Base-by-base conservation (phyloP, 2,113 vertebrate species). In the Alligator mississippiensis region DNA sequence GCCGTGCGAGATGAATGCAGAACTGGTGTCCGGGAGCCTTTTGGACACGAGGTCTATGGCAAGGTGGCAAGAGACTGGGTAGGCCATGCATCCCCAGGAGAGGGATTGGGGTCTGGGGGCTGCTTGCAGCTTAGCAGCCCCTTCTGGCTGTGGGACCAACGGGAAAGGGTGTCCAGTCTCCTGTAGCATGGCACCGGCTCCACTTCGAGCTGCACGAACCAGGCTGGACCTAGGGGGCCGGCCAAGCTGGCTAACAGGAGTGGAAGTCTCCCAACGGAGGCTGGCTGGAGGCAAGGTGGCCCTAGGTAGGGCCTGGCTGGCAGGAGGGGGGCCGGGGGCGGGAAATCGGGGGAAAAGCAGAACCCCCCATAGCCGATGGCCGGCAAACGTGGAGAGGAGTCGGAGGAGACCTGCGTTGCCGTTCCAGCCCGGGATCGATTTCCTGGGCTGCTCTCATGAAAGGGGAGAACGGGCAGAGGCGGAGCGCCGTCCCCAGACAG, bases 401-500 rank as follows among this genome's bases (percentile, higher is more conserved):
- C 15, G 82, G 79, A 82, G 66, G 63, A 89, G 19, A 17, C 61
- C 15, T 82, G 0, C 0, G 22, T 61, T 60, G 30, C 22, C n/a
- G 5, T 70, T 83, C 55, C 84, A 90, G 24, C 0, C 1, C 38
- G 66, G 80, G 85, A 25, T 87, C 88, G 30, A 28, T 80, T 90
- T 93, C 63, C 76, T 82, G 70, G 70, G 9, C 59, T 60, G 70
- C 62, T 88, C 92, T 19, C 72, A 72, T 82, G 59, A 80, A 74
- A 90, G 64, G 80, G 92, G 88, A 85, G 83, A 96, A 93, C 97
- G 97, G 97, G 96, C 80, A 97, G 94, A 93, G 86, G 90, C 86
- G 87, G 83, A 90, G 47, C 83, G 82, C 91, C 96, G 95, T 97
- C 97, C 96, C 95, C 81, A 88, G 97, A 97, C 91, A 97, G 95